phyloP scores from a whole-genome alignment of 2,888 invertebrate species.

The Zhuqinia jingwanae region DNA sequence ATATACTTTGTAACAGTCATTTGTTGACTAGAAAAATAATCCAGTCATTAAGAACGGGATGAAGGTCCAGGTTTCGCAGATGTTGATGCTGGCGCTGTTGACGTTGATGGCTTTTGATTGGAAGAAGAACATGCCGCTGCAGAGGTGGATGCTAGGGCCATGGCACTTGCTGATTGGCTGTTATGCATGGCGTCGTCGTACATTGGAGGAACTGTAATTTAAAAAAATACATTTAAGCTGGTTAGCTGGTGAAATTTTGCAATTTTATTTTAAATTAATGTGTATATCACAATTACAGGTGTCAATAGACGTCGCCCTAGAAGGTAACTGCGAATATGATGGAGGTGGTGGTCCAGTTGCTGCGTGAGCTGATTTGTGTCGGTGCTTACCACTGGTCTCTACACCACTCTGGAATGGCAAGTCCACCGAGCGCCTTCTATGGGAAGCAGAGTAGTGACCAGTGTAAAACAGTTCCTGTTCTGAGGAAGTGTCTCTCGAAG shows the following conservation, averaged over 20 bases:
- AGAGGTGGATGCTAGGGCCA: constrained; percentile 32
- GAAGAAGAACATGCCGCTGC: background rate
- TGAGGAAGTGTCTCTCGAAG: constrained; percentile 49
- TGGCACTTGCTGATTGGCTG: constrained; percentile 43
- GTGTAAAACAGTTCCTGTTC: constrained; percentile 58
- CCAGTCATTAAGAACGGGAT: background rate
- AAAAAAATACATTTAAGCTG: constrained; percentile 7
- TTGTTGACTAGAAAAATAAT: background rate
- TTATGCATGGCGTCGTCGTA: constrained; percentile 72
- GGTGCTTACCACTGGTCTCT: constrained; percentile 41
- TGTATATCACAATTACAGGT: constrained; percentile 44
- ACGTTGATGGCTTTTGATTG: background rate
- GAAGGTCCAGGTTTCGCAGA: background rate
- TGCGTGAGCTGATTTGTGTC: constrained; percentile 19
- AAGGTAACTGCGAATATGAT: constrained; percentile 69
- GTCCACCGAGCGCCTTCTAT: constrained; percentile 51
- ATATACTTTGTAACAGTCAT: background rate
- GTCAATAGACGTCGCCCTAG: constrained; percentile 66
- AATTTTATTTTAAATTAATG: background rate
- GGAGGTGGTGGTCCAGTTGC: constrained; percentile 64
- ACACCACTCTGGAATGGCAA: constrained; percentile 52
- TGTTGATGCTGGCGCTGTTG: background rate
- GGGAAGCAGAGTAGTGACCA: constrained; percentile 54
- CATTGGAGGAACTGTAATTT: constrained; percentile 68
- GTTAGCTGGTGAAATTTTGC: too few species aligned